Conservation (phyloP, 2,113 vertebrate genomes). For the Otocyon megalotis region DNA sequence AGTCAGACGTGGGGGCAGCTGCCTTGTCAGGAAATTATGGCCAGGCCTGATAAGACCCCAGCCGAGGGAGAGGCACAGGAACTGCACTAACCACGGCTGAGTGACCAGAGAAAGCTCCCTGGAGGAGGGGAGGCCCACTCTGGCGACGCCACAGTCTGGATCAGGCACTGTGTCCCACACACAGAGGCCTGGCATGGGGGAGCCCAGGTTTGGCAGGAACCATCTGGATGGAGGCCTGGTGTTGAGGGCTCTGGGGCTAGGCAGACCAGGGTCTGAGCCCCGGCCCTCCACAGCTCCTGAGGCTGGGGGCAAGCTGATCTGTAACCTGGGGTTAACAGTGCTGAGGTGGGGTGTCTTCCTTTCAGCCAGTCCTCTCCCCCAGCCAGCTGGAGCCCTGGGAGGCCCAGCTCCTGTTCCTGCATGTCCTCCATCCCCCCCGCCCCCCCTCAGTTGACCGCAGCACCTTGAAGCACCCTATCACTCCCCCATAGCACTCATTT, state of each 20-base stretch:
- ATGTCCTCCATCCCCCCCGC: background rate
- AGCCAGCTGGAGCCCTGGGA: background rate
- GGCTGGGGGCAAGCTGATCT: background rate
- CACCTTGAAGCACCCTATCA: background rate
- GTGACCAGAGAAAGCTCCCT: background rate
- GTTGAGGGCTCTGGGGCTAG: background rate
- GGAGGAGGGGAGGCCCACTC: background rate
- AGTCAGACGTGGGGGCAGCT: background rate
- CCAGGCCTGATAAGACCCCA: background rate
- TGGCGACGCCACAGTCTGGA: background rate
- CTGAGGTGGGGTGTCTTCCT: background rate
- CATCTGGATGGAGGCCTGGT: background rate
- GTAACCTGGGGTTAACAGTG: rapidly evolving
- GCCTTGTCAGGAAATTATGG: slow-evolving; percentile 48
- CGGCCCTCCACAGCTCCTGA: too few species aligned
- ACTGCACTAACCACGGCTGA: background rate
- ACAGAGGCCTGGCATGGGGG: background rate
- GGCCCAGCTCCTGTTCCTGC: background rate
- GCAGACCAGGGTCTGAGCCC: background rate
- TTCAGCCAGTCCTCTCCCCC: background rate
- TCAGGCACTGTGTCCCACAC: background rate
- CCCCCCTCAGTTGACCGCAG: background rate
- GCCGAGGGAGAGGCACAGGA: background rate
- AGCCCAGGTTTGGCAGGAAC: background rate
- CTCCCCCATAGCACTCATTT: too few species aligned